Base-by-base conservation (phyloP, 2,888 invertebrate species). In the Schrankia costaestrigalis region DNA sequence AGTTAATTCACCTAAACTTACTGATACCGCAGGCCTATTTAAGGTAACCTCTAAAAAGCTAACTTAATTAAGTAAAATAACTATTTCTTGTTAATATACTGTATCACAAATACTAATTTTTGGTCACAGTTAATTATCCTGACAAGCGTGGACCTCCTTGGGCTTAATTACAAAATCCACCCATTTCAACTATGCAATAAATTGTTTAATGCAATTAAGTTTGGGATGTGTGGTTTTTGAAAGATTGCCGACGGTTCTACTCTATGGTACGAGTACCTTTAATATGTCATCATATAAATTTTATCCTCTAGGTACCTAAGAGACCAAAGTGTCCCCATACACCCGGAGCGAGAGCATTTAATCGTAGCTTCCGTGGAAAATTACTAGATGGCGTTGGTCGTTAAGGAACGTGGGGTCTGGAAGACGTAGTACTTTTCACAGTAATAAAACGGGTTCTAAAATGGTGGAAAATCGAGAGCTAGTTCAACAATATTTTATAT, bases 151-250 rank as follows among this genome's bases (percentile, higher is more conserved):
- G 47, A 40, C 32, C 46, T 46, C 46, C 42, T 41, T 26, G 41
- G 48, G 57, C 58, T 63, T 70, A 72, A 73, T 73, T 73, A 65
- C 70, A 63, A 60, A 64, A 58, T 63, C 62, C 46, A 44, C 37
- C 55, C 49, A 56, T 51, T 67, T 65, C 64, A 57, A 56, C 71
- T 67, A 60, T 57, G 66, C 74, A 39, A 74, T 77, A 76, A 78
- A 78, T 78, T 69, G 69, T 63, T 63, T 58, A 49, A 56, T 56
- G 66, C 69, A 75, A 74, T 77, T 76, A 71, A 61, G 61, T 58
- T 49, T 46, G 55, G 59, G 58, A 63, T 66, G 65, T 65, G 64
- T 59, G 63, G 68, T 55, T 30, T 47, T 56, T 58, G 56, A 55
- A 58, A 58, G 52, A 58, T 58, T 41, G 46, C 44, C 35, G 11